A percentile compares a stretch with the other conserved stretches of the same genome.
Evolutionary conservation across 2,797 vertebrate species (phyloP).

Genomic region (Tolypeutes matacus): DNA sequence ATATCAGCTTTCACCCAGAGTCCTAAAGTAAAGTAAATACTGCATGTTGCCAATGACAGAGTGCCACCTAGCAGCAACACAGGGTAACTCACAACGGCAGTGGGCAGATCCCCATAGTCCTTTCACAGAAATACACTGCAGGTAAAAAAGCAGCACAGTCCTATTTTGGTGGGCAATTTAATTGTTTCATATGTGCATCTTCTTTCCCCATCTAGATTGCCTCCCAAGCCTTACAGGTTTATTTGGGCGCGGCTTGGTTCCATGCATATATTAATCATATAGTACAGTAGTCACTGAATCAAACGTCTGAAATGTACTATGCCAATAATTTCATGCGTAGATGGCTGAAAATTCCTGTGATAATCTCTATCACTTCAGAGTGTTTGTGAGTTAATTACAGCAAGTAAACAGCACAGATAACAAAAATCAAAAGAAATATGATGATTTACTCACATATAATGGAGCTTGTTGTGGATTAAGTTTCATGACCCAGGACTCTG

Average conservation of each 20-base stretch:
- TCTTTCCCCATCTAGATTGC: neutral
- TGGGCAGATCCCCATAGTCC: neutral
- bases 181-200: neutral
- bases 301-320: neutral
- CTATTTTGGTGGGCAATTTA: neutral
- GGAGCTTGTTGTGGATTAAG: conserved; percentile 98
- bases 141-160: neutral
- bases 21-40: neutral
- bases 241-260: neutral
- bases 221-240: neutral
- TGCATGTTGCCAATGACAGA: neutral
- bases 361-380: neutral
- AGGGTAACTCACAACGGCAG: neutral
- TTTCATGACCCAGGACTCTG: conserved; percentile 98
- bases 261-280: neutral
- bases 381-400: neutral
- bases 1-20: neutral
- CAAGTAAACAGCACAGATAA: neutral
- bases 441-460: conserved; percentile 95
- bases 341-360: neutral
- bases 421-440: conserved; percentile 42
- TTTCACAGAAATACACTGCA: neutral
- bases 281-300: neutral
- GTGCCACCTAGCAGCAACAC: conserved; percentile 40
- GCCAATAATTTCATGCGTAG: neutral